Evolutionary conservation across 2,113 vertebrate species (phyloP), one percentile per base, ranked within the genome.

Genomic region (Eretmochelys imbricata): DNA sequence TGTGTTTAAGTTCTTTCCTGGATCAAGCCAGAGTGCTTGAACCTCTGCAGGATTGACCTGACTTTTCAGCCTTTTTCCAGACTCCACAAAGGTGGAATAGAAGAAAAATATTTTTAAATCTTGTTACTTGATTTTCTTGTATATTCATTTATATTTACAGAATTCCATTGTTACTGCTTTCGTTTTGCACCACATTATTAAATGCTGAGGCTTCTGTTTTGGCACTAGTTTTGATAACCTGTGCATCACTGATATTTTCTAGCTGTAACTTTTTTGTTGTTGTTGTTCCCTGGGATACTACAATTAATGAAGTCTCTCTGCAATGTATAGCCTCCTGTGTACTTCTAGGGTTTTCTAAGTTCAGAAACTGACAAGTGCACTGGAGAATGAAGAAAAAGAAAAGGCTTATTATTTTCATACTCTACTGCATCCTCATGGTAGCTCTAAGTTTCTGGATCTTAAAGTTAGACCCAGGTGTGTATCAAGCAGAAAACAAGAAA

Each of bases 401-500:
- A 94, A 75, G 93, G 51, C 96, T 98, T 95, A 80, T 98, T 98
- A 98, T 98, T 99, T 98, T 98, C 96, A 98, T 97, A 97, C 97
- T 97, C 95, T 90, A 89, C 93, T 97, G 96, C 96, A 93, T 97
- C 96, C 93, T 95, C 76, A 93, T 82, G 95, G 98, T 98, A 95
- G 93, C 54, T 93, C 83, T 62, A 90, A 93, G 94, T 97, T 97
- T 97, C 49, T 97, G 91, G 82, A 92, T 93, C 54, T 88, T 35
- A 62, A 80, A 81, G 78, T 81, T 76, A 91, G 65, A 82, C 89
- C 49, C 31, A 6, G 92, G 83, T 50, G n/a, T 82, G 31, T 78
- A 54, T 25, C 29, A 46, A 91, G 78, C 8, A 89, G 48, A 75
- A 87, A 38, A 5, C 72, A 31, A 89, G 91, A 89, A 24, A 46